These are phyloP conservation scores for Perdita meconis DNA, from an alignment of 2,888 invertebrate species.

Conservation along the genomic window DNA sequence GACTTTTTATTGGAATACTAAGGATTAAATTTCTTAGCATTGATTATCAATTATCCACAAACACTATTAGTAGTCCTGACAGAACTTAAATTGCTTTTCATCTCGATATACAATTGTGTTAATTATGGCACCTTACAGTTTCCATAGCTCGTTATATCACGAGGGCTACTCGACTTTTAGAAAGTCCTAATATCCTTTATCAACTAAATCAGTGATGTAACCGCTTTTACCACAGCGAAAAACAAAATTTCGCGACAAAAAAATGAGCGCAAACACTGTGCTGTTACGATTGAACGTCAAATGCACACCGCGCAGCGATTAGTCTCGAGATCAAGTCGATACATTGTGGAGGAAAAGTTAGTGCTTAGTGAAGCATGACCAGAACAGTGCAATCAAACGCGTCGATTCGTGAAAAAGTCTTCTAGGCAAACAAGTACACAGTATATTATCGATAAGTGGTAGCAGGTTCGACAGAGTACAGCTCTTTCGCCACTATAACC, in stretches of 20 bases:
- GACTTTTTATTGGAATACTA: too few relatives aligned
- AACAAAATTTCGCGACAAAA: conserved; percentile 15
- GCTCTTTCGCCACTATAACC: conserved; percentile 14
- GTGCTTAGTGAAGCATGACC: conserved; percentile 35
- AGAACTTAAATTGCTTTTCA: too few relatives aligned
- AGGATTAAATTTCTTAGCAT: too few relatives aligned
- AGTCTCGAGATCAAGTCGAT: conserved; percentile 22
- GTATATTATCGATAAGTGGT: conserved; percentile 1
- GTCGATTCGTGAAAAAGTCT: conserved; percentile 27
- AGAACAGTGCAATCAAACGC: conserved; percentile 38
- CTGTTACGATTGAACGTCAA: not conserved
- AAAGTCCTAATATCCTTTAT: conserved; percentile 5
- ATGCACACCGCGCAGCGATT: not conserved
- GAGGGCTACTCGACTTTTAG: not conserved
- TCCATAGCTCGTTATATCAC: too few relatives aligned
- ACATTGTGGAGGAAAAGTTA: conserved; percentile 19
- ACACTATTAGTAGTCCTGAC: too few relatives aligned
- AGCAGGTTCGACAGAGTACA: not conserved
- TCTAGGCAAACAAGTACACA: conserved; percentile 1
- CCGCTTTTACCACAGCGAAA: not conserved
- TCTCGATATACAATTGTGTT: too few relatives aligned
- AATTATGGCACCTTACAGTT: too few relatives aligned
- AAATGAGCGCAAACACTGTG: not conserved
- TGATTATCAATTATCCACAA: too few relatives aligned
- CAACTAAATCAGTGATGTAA: conserved; percentile 12